Base-by-base conservation (phyloP, 2,113 vertebrate genomes). In the Tretioscincus oriximinensis region DNA sequence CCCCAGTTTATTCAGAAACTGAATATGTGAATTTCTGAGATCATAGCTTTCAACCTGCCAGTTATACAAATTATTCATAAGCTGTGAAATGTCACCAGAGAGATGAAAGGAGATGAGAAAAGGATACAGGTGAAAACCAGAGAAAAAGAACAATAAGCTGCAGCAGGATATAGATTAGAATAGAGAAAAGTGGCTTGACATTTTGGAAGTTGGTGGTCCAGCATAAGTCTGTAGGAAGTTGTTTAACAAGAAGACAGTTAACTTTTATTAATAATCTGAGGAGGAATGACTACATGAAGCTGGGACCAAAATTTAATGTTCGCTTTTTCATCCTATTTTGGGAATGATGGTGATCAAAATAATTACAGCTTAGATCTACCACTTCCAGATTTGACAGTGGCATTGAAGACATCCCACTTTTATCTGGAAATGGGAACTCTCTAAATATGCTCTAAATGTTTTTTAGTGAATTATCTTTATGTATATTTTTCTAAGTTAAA, bases 21-120 rank as follows among this genome's bases (percentile, higher is more conserved):
- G 51, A 65, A 7, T 68, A 31, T 82, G 84, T 73, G 77, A 78
- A 12, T 22, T 77, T 91, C 29, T 74, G 70, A 78, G 87, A 78
- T 69, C 86, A 81, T 24, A 85, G 81, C 14, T 9, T 88, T 72
- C 28, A 80, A 76, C 31, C 66, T 91, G 82, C 82, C 26, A 88
- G 67, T 80, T 84, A 66, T 1, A 87, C 61, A 90, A 92, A 90
- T 93, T 90, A 92, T 93, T 81, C 31, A 90, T 88, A 85, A 90
- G 49, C 78, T 85, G 11, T 82, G 72, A 90, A 93, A 90, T 90
- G 78, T 88, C 81, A 90, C 28, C 75, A 82, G 26, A 61, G 66
- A 88, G 51, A 83, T 3, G 74, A 1, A 21, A 35, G 88, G 76
- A 84, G n/a, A 31, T 41, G 49, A 85, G 49, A 85, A 89, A 91